Evolutionary conservation across 2,888 invertebrate genomes (phyloP).

Genomic region (Sympetrum striolatum): DNA sequence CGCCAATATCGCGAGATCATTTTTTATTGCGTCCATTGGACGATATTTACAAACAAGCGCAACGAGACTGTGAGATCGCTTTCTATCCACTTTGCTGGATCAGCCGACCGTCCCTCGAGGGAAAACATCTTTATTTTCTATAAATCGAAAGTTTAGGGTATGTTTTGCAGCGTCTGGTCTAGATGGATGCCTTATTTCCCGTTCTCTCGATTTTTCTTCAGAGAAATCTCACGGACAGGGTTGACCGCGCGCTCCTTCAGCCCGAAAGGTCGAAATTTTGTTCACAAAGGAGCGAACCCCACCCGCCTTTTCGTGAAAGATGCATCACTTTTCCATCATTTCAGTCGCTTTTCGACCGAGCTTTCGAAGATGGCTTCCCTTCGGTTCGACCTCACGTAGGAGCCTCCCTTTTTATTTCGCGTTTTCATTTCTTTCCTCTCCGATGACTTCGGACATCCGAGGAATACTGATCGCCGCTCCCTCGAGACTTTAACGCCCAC

Average conservation of each 20-base stretch:
- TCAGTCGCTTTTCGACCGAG: too few relatives aligned
- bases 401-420: background rate
- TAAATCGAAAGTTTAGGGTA: too few relatives aligned
- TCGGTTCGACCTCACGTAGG: background rate
- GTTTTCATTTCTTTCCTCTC: background rate
- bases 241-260: background rate
- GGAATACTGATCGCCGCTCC: slow-evolving; percentile 9
- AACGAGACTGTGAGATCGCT: too few relatives aligned
- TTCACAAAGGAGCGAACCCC: background rate
- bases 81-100: too few relatives aligned
- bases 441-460: background rate
- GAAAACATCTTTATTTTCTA: too few relatives aligned
- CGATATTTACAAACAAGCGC: too few relatives aligned
- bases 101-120: too few relatives aligned
- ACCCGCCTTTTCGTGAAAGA: background rate
- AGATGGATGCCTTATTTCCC: too few relatives aligned
- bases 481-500: slow-evolving; percentile 26
- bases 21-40: too few relatives aligned
- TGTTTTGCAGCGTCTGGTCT: too few relatives aligned
- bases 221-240: background rate
- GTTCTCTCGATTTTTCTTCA: too few relatives aligned
- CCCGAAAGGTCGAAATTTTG: background rate
- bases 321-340: background rate
- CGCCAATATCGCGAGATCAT: background rate
- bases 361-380: background rate